These are phyloP conservation scores for Solea senegalensis DNA, from an alignment of 2,113 vertebrate species.

Conservation along the genomic window DNA sequence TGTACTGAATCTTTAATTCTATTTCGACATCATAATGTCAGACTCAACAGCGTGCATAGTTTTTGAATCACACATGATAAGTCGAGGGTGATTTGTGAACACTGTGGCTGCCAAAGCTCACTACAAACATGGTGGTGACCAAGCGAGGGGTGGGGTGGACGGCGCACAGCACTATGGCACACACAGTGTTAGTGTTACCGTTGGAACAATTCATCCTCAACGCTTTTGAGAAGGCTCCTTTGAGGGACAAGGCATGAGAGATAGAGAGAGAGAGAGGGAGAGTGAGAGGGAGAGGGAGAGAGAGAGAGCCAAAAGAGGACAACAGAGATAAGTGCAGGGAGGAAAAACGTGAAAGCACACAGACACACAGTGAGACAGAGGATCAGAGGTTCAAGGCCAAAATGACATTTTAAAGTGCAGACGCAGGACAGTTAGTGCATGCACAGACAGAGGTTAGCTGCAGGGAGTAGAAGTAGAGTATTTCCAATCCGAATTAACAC, in stretches of 20 bases:
- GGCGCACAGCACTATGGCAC: constrained; percentile 24
- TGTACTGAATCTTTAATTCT: no score
- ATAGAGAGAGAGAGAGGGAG: constrained; percentile 45
- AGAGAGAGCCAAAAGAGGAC: constrained; percentile 33
- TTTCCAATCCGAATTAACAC: not conserved
- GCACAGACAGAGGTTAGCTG: constrained; percentile 29
- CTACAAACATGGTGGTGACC: constrained; percentile 6
- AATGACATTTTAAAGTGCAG: constrained; percentile 33
- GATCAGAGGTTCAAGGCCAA: constrained; percentile 20
- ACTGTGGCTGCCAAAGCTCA: not conserved
- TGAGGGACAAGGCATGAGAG: constrained; percentile 41
- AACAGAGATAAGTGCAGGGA: not conserved
- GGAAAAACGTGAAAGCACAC: constrained; percentile 62
- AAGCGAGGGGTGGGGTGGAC: constrained; percentile 26
- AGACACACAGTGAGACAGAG: constrained; percentile 47
- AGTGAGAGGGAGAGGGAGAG: constrained; percentile 44
- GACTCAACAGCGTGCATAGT: no score
- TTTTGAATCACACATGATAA: constrained; percentile 14
- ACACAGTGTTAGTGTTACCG: constrained; percentile 80
- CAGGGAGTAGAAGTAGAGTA: not conserved
- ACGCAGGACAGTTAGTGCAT: constrained; percentile 20
- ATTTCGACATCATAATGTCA: no score
- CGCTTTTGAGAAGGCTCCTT: constrained; percentile 86
- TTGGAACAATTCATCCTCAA: constrained; percentile 86
- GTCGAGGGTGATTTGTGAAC: constrained; percentile 9